These are phyloP conservation scores for Hylaeus volcanicus DNA, from an alignment of 1,140 invertebrate species.

Conservation along the genomic window DNA sequence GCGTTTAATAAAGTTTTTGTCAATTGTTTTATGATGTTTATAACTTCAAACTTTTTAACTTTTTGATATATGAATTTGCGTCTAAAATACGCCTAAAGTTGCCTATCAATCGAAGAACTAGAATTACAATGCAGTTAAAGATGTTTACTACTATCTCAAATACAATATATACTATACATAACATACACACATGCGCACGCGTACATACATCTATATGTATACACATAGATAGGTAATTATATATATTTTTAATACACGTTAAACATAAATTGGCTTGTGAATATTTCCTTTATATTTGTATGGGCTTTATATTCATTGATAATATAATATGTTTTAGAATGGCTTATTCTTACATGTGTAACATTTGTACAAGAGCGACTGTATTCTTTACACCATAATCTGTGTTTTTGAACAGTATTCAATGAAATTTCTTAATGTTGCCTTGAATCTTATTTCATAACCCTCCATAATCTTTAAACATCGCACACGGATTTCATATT, in stretches of 20 bases:
- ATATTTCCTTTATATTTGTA: constrained; percentile 74
- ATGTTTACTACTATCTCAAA: constrained; percentile 58
- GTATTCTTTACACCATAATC: constrained; percentile 63
- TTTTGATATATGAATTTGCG: constrained; percentile 43
- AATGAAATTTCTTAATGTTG: constrained; percentile 51
- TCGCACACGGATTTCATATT: not conserved
- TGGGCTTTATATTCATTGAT: constrained; percentile 70
- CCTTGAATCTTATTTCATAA: constrained; percentile 41
- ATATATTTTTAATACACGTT: constrained; percentile 72
- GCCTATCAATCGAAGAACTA: constrained; percentile 50
- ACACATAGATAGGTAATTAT: constrained; percentile 60
- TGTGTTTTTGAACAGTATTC: constrained; percentile 67
- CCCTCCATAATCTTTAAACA: constrained; percentile 3
- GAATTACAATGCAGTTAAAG: constrained; percentile 45
- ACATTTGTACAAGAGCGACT: constrained; percentile 64
- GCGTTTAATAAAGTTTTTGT: constrained; percentile 56
- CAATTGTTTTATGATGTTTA: constrained; percentile 59
- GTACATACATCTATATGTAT: constrained; percentile 17
- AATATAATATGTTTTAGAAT: constrained; percentile 70
- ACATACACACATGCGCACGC: not conserved
- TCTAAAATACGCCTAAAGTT: constrained; percentile 55
- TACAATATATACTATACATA: constrained; percentile 57
- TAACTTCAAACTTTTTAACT: constrained; percentile 52
- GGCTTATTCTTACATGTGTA: constrained; percentile 61
- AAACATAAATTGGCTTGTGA: constrained; percentile 69